phyloP scores from a whole-genome alignment of 2,797 vertebrate genomes.

The Onychomys leucogaster region DNA sequence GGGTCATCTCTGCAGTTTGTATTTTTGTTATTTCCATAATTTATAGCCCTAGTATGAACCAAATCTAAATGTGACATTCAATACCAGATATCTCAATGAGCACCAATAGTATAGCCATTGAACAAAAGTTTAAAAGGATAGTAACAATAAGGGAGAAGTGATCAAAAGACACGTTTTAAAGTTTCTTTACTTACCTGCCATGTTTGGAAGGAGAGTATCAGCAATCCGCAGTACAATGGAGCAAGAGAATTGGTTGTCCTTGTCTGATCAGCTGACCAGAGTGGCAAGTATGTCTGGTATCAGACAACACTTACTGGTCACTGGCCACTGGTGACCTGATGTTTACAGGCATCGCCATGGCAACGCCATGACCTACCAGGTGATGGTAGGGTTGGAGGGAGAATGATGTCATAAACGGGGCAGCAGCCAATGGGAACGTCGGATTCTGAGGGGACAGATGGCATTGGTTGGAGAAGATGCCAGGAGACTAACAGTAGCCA shows the following conservation, averaged over 20 bases:
- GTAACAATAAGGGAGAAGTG: background rate
- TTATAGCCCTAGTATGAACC: background rate
- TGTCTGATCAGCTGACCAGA: background rate
- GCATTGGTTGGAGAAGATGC: background rate
- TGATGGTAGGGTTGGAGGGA: conserved; percentile 24
- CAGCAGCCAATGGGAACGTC: background rate
- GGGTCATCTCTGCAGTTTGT: background rate
- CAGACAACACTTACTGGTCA: background rate
- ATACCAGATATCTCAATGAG: background rate
- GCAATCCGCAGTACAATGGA: background rate
- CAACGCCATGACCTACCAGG: conserved; percentile 62
- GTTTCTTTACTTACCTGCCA: conserved; percentile 64
- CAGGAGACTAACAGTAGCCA: no score
- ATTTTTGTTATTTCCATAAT: background rate
- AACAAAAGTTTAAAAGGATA: background rate
- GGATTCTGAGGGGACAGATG: background rate
- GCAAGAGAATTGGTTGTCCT: background rate
- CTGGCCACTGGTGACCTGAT: background rate
- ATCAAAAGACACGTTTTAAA: background rate
- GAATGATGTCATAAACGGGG: conserved; percentile 49
- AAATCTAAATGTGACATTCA: background rate
- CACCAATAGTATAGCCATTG: background rate
- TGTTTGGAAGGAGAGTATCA: background rate
- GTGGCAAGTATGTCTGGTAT: background rate
- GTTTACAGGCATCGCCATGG: conserved; percentile 58